phyloP scores from a whole-genome alignment of 2,888 invertebrate species.

The Nephrotoma guestfalica region DNA sequence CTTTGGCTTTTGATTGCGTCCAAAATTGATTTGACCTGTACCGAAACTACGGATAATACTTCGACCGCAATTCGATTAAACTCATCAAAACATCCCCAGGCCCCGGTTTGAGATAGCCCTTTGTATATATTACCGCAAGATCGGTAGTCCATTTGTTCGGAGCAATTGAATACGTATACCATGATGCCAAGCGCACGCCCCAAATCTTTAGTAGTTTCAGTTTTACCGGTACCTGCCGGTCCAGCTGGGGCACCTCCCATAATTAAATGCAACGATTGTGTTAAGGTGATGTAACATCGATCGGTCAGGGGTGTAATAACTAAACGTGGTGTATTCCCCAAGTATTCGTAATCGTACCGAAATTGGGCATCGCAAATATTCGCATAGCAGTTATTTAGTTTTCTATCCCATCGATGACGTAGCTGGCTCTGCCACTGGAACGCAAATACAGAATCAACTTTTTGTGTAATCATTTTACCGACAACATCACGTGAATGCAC shows the following conservation, averaged over 20 bases:
- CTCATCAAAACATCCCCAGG: constrained; percentile 96
- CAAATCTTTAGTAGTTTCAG: constrained; percentile 92
- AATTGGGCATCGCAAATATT: constrained; percentile 94
- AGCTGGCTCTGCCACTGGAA: constrained; percentile 90
- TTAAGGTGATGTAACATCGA: constrained; percentile 88
- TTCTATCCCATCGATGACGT: constrained; percentile 68
- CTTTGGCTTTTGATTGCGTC: constrained; percentile 77
- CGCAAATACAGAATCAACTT: constrained; percentile 62
- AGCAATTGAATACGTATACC: constrained; percentile 97
- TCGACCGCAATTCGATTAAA: constrained; percentile 92
- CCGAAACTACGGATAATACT: constrained; percentile 88
- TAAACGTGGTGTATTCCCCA: constrained; percentile 84
- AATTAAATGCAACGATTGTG: constrained; percentile 76
- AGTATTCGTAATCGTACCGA: constrained; percentile 80
- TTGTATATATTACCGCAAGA: constrained; percentile 92
- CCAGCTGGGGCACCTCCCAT: constrained; percentile 98
- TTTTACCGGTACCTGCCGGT: constrained; percentile 53
- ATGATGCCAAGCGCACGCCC: constrained; percentile 87
- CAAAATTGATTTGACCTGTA: constrained; percentile 74
- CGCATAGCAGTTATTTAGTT: constrained; percentile 67
- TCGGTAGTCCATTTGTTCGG: constrained; percentile 95
- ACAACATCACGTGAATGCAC: constrained; percentile 92
- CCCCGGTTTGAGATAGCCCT: constrained; percentile 49
- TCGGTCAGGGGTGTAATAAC: constrained; percentile 92
- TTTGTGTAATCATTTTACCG: constrained; percentile 66